Evolutionary conservation across 2,113 vertebrate genomes (phyloP).

Genomic region (Stercorarius parasiticus): DNA sequence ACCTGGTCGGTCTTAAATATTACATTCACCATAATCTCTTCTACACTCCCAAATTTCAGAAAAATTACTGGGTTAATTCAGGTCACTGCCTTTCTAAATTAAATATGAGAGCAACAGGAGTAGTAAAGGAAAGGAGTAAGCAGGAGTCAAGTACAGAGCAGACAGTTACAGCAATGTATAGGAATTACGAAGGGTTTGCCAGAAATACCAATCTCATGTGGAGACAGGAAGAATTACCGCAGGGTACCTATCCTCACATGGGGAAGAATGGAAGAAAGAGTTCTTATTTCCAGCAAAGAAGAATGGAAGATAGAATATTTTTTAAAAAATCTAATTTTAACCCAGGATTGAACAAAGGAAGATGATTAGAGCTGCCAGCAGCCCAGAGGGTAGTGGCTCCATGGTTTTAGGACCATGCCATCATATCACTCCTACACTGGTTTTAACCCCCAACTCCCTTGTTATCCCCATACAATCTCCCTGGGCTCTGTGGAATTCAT

Average conservation of each 20-base stretch:
- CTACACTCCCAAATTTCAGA: background rate
- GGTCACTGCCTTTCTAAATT: background rate
- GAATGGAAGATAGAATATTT: background rate
- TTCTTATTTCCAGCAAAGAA: background rate
- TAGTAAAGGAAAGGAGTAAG: background rate
- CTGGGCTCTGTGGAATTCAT: background rate
- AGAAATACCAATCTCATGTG: conserved; percentile 47
- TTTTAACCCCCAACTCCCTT: background rate
- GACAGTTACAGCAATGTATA: conserved; percentile 15
- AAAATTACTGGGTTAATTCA: conserved; percentile 17
- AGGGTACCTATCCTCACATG: background rate
- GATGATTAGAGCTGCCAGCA: background rate
- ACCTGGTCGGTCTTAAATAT: background rate
- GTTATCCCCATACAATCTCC: background rate
- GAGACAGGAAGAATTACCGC: conserved; percentile 46
- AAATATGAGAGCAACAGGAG: background rate
- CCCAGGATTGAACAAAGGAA: background rate
- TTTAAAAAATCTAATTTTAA: background rate
- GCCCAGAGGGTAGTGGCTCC: background rate
- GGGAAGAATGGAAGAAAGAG: background rate
- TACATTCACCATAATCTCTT: background rate
- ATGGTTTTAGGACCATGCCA: background rate
- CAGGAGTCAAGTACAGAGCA: background rate
- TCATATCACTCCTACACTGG: background rate
- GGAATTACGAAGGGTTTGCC: conserved; percentile 40